A percentile compares a stretch with the other conserved stretches of the same genome.
phyloP scores from a whole-genome alignment of 2,113 vertebrate species.

The Theristicus caerulescens region DNA sequence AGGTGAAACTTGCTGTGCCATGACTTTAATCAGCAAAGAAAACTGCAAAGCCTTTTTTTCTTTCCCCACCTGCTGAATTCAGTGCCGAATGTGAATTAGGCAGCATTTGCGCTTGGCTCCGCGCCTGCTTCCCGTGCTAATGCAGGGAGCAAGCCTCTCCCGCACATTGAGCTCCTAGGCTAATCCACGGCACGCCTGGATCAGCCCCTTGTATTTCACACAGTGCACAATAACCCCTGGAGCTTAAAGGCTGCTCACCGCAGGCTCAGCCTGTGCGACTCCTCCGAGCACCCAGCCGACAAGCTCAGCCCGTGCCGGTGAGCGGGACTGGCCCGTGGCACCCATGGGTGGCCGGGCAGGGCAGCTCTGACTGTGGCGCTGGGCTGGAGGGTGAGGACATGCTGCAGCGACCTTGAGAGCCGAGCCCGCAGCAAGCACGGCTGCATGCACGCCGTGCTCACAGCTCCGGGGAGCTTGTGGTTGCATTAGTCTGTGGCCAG shows the following conservation, averaged over 20 bases:
- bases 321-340: fast-evolving
- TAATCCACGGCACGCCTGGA: not conserved
- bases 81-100: not conserved
- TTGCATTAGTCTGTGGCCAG: fast-evolving
- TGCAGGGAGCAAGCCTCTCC: not conserved
- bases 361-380: fast-evolving
- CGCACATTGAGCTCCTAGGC: not conserved
- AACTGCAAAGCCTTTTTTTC: slow-evolving; percentile 18
- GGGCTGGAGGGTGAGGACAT: not conserved
- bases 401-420: not conserved
- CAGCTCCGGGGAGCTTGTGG: not conserved
- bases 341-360: not conserved
- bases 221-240: fast-evolving
- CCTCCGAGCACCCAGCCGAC: fast-evolving
- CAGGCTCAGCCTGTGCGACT: fast-evolving
- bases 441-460: fast-evolving
- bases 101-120: not conserved
- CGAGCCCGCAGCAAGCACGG: fast-evolving
- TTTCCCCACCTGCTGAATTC: slow-evolving; percentile 61
- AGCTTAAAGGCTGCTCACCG: not conserved
- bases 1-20: slow-evolving; percentile 63
- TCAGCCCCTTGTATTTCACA: not conserved
- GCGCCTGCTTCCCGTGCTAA: not conserved
- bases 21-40: slow-evolving; percentile 64
- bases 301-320: fast-evolving